Evolutionary conservation across 2,888 invertebrate species (phyloP), one percentile per base, ranked within the genome.

Genomic region (Rhagophthalmus giganteus): DNA sequence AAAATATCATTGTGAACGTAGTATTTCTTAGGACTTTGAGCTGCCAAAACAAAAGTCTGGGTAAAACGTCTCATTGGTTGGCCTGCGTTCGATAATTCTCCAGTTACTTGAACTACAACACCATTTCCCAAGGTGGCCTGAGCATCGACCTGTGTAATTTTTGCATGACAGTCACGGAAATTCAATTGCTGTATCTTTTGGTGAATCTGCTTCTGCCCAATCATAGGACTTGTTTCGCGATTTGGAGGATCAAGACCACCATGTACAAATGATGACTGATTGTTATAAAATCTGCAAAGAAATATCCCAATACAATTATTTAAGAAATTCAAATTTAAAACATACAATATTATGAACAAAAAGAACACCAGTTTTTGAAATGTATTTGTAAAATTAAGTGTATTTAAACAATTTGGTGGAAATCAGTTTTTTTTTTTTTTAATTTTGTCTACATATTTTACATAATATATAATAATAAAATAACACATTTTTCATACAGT

Each of bases 1-100:
- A 98, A 98, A 76, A 98, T 97, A 78, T 98, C 97, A 76, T 98
- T 98, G 77, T 95, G 94, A 54, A 98, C 97, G 75, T 97, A 98
- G 80, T 95, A 98, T 79, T 95, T 94, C 80, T 94, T 96, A 51
- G 96, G 94, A 48, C 92, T 89, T 78, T 96, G 95, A 54, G 94
- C 88, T 55, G 93, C 96, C 74, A 98, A 78, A 48, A 98, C 96
- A 79, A 98, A 94, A 0, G 97, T 97, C 80, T 98, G 97, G 73
- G 96, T 95, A 78, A 98, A 98, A 48, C 96, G 88, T 13, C 97
- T 85, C 95, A 96, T 95, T 42, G 95, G 95, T 72, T 94, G 89
- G 8, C 95, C 95, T 71, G 91, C 93, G 77, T 96, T 97, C 47
- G 94, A 94, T 64, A 98, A 79, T 77, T 98, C 97, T 45, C 97